A percentile compares a stretch with the other conserved stretches of the same genome.
These are phyloP conservation scores for Synergus itoensis DNA, from an alignment of 2,888 invertebrate species.

Conservation along the genomic window DNA sequence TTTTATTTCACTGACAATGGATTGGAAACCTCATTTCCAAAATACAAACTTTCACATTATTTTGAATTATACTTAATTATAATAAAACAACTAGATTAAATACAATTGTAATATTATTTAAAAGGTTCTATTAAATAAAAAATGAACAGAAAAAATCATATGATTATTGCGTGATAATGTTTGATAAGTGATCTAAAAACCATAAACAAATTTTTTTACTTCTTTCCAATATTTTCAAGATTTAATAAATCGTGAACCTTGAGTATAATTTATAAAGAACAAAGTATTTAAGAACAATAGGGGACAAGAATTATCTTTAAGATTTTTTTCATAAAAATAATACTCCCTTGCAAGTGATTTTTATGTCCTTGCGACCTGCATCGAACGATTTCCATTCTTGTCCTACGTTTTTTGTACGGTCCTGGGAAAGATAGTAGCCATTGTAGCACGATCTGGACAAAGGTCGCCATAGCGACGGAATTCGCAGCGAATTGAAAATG, in stretches of 20 bases:
- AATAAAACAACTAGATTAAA: background rate
- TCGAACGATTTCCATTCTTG: slow-evolving; percentile 43
- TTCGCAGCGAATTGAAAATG: slow-evolving; percentile 74
- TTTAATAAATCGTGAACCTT: background rate
- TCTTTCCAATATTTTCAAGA: too few species aligned
- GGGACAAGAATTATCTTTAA: slow-evolving; percentile 4
- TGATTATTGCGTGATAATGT: too few species aligned
- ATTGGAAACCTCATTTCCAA: background rate
- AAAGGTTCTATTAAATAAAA: too few species aligned
- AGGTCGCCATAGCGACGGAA: slow-evolving; percentile 76
- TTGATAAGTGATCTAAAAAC: too few species aligned
- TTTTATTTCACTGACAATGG: slow-evolving; percentile 9
- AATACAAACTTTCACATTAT: background rate
- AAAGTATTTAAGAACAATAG: slow-evolving; percentile 8
- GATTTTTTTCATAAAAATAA: slow-evolving; percentile 17
- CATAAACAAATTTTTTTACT: too few species aligned
- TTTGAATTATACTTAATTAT: background rate
- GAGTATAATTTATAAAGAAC: background rate
- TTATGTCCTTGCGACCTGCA: slow-evolving; percentile 38
- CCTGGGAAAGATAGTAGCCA: slow-evolving; percentile 70
- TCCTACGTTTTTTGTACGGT: slow-evolving; percentile 48
- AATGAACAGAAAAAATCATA: too few species aligned
- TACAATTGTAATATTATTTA: background rate
- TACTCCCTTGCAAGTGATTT: slow-evolving; percentile 28
- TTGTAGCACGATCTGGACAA: slow-evolving; percentile 75